phyloP scores from a whole-genome alignment of 2,888 invertebrate genomes.

The Scrobipalpa atriplicella region DNA sequence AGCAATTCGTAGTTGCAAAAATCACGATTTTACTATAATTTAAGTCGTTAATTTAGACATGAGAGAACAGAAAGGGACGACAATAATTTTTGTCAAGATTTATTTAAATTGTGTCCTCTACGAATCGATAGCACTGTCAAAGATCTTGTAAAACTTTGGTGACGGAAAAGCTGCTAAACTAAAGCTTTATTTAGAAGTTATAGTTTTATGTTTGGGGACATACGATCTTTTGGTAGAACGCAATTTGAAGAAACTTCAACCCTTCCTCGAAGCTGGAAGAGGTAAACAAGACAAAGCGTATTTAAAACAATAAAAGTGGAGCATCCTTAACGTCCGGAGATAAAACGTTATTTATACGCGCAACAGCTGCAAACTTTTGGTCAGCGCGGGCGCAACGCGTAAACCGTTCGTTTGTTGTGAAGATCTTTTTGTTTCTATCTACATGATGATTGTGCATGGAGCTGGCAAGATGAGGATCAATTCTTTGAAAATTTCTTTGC shows the following conservation, averaged over 20 bases:
- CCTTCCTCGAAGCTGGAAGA: background rate
- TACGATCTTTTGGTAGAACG: background rate
- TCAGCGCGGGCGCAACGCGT: conserved; percentile 66
- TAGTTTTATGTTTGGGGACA: background rate
- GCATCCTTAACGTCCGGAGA: conserved; percentile 75
- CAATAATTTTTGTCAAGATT: too few species aligned
- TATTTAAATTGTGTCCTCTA: too few species aligned
- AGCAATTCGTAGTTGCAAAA: too few species aligned
- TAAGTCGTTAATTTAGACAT: too few species aligned
- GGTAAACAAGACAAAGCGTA: conserved; percentile 45
- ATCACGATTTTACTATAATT: too few species aligned
- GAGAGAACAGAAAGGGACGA: too few species aligned
- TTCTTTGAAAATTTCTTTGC: too few species aligned
- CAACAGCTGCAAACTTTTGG: conserved; percentile 83
- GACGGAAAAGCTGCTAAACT: too few species aligned
- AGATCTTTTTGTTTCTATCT: conserved; percentile 61
- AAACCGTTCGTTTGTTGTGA: conserved; percentile 63
- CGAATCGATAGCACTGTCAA: too few species aligned
- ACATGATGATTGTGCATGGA: background rate
- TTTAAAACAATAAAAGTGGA: conserved; percentile 71
- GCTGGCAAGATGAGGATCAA: background rate
- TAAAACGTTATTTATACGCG: conserved; percentile 78
- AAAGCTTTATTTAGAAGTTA: too few species aligned
- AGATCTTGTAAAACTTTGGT: too few species aligned
- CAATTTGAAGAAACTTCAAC: background rate